phyloP scores from a whole-genome alignment of 2,113 vertebrate species.

The Crotalus helleri region DNA sequence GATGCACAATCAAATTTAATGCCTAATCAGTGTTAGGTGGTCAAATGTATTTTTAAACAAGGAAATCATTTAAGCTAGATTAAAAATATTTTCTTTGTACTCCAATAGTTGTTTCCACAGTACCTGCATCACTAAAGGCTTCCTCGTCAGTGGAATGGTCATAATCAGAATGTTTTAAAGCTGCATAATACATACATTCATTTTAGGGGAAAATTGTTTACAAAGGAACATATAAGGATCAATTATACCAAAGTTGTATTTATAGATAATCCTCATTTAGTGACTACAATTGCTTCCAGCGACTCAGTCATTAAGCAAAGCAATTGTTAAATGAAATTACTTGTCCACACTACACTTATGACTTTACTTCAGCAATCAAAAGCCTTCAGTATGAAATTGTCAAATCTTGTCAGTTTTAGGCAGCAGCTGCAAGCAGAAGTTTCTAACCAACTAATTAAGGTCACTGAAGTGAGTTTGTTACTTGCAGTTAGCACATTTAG shows the following conservation, averaged over 20 bases:
- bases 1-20: conserved; percentile 28
- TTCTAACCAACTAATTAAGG: background rate
- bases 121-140: conserved; percentile 71
- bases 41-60: conserved; percentile 26
- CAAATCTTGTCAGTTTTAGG: background rate
- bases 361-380: background rate
- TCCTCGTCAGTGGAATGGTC: conserved; percentile 77
- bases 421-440: background rate
- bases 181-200: conserved; percentile 68
- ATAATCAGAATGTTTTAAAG: conserved; percentile 74
- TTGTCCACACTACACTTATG: background rate
- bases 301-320: background rate
- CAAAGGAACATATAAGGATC: background rate
- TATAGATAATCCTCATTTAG: background rate
- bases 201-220: conserved; percentile 46
- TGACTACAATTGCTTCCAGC: background rate
- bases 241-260: background rate
- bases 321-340: background rate
- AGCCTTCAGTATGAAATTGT: background rate
- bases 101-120: conserved; percentile 47
- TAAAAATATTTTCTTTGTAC: conserved; percentile 53
- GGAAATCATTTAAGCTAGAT: background rate
- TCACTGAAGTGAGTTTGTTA: background rate
- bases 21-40: conserved; percentile 43
- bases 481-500: background rate